phyloP scores from a whole-genome alignment of 2,113 vertebrate species.

The Burhinus bistriatus region DNA sequence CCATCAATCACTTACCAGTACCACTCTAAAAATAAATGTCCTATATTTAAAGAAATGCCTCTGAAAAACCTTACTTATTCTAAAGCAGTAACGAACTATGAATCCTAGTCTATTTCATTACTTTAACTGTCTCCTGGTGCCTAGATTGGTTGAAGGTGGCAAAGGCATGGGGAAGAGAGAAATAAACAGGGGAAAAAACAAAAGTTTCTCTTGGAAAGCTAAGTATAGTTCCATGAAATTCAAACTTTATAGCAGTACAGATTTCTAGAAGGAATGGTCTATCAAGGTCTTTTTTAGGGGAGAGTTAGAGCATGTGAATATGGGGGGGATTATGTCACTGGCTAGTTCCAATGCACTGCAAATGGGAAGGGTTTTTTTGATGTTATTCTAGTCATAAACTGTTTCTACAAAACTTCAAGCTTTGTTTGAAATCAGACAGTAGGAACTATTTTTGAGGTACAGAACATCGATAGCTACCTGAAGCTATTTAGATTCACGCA shows the following conservation, averaged over 20 bases:
- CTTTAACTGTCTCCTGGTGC: neutral
- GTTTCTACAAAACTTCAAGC: neutral
- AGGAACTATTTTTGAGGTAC: neutral
- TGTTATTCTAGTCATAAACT: neutral
- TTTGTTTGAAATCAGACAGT: neutral
- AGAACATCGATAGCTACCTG: neutral
- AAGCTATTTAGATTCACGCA: neutral
- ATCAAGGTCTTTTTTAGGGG: neutral
- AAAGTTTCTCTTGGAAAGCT: neutral
- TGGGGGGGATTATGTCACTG: neutral
- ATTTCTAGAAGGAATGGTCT: neutral
- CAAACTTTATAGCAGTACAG: neutral
- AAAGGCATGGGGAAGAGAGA: neutral
- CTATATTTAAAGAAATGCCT: neutral
- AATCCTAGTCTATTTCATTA: neutral
- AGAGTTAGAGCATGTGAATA: neutral
- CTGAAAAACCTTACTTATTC: neutral
- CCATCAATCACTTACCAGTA: neutral
- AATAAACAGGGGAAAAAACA: neutral
- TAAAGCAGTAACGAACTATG: neutral
- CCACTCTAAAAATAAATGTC: neutral
- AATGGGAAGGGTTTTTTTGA: rapidly evolving
- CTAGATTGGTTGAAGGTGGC: neutral
- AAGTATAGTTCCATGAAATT: neutral
- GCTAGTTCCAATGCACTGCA: neutral